A percentile compares a stretch with the other conserved stretches of the same genome.
Conservation (phyloP, 23 tunicate species). For the Ascidia mentula region DNA sequence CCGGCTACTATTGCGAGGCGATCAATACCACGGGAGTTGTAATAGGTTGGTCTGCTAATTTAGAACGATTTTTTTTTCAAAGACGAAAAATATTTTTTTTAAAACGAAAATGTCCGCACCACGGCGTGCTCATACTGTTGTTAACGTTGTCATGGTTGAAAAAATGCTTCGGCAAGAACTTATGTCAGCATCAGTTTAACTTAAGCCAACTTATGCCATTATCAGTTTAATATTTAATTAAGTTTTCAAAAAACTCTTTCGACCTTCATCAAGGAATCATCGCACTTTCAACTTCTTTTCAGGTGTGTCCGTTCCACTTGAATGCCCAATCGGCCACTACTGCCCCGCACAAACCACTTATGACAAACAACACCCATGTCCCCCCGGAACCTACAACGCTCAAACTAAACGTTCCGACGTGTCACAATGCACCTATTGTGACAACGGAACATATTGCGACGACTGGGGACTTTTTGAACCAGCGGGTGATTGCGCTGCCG, state of each 20-base stretch:
- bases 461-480: constrained; percentile 43
- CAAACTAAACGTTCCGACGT: neutral
- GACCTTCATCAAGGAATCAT: too few species aligned
- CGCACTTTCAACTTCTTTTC: neutral
- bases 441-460: constrained; percentile 76
- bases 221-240: too few species aligned
- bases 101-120: too few species aligned
- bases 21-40: constrained; percentile 29
- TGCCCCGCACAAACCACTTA: constrained; percentile 70
- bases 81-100: too few species aligned
- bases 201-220: too few species aligned
- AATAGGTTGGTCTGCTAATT: constrained; percentile 27
- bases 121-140: too few species aligned
- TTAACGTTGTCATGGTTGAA: too few species aligned
- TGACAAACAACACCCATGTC: constrained; percentile 55
- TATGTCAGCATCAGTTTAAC: too few species aligned
- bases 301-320: constrained; percentile 54
- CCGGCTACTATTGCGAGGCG: constrained; percentile 79
- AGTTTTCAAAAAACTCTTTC: too few species aligned
- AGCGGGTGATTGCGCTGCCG: constrained; percentile 43
- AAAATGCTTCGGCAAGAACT: too few species aligned
- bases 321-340: constrained; percentile 68
- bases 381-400: constrained; percentile 66
- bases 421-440: constrained; percentile 57
- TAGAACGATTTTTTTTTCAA: too few species aligned